Percentiles rank a stretch among this genome's conserved stretches.
Conservation (phyloP, 2,797 vertebrate genomes). For the Dromococcyx pavoninus region DNA sequence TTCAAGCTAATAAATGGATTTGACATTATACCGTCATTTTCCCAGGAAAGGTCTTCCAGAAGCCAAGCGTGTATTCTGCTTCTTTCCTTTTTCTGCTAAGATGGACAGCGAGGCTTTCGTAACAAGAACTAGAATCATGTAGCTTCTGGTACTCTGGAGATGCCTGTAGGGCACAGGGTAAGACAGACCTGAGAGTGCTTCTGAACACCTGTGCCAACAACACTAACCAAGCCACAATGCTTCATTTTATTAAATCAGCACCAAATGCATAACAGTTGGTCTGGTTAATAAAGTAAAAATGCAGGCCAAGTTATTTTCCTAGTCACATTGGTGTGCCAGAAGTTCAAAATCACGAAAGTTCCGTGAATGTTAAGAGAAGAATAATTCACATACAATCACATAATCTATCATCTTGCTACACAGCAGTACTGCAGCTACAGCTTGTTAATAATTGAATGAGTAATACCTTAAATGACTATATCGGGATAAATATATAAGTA, state of each 20-base stretch:
- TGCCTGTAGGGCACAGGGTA: slow-evolving; percentile 68
- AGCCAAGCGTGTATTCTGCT: slow-evolving; percentile 89
- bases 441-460: not conserved
- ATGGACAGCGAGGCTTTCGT: slow-evolving; percentile 85
- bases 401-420: not conserved
- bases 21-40: slow-evolving; percentile 91
- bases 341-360: not conserved
- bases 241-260: not conserved
- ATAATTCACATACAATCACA: not conserved
- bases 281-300: not conserved
- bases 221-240: not conserved
- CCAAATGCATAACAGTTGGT: not conserved
- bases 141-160: slow-evolving; percentile 90
- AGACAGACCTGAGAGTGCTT: not conserved
- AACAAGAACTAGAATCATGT: slow-evolving; percentile 88
- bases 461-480: not conserved
- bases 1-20: not conserved
- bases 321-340: not conserved
- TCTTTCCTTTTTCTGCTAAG: slow-evolving; percentile 90
- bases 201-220: not conserved
- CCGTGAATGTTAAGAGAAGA: not conserved
- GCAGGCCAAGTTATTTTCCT: not conserved
- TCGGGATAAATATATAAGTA: not conserved
- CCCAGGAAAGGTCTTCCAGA: slow-evolving; percentile 98
- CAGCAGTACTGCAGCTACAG: not conserved